Percentiles rank a stretch among this genome's conserved stretches.
Evolutionary conservation across 2,113 vertebrate genomes (phyloP).

Genomic region (Arenaria interpres): DNA sequence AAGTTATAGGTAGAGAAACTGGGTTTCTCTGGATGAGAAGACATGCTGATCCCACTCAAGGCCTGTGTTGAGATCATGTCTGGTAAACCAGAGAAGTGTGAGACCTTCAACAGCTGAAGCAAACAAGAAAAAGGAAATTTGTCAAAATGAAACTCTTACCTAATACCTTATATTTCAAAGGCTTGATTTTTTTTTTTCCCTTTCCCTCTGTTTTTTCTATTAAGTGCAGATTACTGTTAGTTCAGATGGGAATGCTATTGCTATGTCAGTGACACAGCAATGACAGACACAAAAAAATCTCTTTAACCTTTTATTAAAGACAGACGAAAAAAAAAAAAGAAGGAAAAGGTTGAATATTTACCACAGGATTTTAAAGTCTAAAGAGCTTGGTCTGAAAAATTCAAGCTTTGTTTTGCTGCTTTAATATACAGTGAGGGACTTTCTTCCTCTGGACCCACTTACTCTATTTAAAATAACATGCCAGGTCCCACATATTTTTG

Average conservation of each 20-base stretch:
- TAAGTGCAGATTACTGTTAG: neutral
- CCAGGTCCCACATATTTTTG: neutral
- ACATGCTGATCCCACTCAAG: neutral
- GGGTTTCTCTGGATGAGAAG: neutral
- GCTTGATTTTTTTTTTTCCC: neutral
- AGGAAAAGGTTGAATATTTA: neutral
- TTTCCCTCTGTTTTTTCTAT: conserved; percentile 8
- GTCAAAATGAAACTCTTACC: conserved; percentile 46
- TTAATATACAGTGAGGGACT: neutral
- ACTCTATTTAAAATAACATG: neutral
- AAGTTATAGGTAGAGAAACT: neutral
- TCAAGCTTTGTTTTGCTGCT: neutral
- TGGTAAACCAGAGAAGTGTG: conserved; percentile 33
- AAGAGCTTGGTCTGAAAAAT: neutral
- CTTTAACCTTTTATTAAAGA: conserved; percentile 10
- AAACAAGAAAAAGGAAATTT: neutral
- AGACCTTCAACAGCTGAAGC: conserved; percentile 11
- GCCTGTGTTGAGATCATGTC: conserved; percentile 56
- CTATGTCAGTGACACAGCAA: neutral
- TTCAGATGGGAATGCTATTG: conserved; percentile 5
- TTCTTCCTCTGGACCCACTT: neutral
- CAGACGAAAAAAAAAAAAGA: neutral
- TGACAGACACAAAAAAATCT: neutral
- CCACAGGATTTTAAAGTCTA: neutral
- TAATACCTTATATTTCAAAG: conserved; percentile 42